Evolutionary conservation across 1,140 invertebrate species (phyloP), one percentile per base, ranked within the genome.

Genomic region (Bombus breviceps): DNA sequence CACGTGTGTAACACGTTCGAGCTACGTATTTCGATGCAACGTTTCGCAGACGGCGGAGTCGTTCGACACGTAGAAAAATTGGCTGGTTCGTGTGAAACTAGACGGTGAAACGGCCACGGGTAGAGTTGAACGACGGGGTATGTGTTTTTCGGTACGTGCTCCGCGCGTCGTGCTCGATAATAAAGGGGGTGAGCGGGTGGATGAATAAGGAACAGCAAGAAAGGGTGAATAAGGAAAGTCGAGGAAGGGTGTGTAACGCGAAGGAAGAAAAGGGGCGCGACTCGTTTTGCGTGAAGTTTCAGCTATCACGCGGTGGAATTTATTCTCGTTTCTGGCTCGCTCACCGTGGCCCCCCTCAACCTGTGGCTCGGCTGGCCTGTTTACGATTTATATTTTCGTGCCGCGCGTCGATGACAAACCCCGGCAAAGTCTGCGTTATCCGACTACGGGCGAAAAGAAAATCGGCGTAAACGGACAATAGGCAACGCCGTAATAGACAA

Each of bases 301-400:
- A 71, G 83, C 81, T 85, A 89, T 88, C 88, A 83, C 86, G 87
- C 83, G 79, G 81, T 71, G 71, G 43, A 88, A 87, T 91, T 88
- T 91, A 91, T 91, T 89, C 89, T 88, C 88, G 66, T 86, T 83
- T 81, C 68, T 88, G 57, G 37, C 81, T 66, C 41, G 75, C 32
- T 78, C 74, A 39, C 43, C 22, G 15, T 34, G 28, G 28, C 32
- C 15, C 72, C 41, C 34, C 68, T 86, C 90, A 91, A 91, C 90
- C 90, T 91, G 90, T 91, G 84, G 90, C 90, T 83, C 86, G 59
- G 28, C 59, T 34, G 47, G 34, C 72, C 88, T 91, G 81, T 91
- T 91, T 84, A 84, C 90, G 76, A 91, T 91, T 91, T 91, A 86
- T 88, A 91, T 91, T 68, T 91, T 89, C 81, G 75, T 62, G 83